Base-by-base conservation (phyloP, 2,113 vertebrate species). In the Orientallactaga bullata region DNA sequence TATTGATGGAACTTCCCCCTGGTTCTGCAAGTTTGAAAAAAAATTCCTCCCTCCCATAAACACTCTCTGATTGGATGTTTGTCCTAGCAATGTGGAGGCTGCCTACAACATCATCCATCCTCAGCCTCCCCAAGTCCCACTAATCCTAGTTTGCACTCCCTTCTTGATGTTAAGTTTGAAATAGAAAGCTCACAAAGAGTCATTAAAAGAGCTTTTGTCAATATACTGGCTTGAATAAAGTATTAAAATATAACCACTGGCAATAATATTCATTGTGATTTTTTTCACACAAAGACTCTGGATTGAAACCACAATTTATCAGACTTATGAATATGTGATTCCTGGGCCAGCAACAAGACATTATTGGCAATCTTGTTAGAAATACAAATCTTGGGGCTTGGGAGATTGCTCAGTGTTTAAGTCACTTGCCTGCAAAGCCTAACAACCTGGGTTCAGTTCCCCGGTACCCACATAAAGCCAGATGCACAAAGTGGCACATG, bases 211-310 rank as follows among this genome's bases (percentile, higher is more conserved):
- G 35, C 42, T 32, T 86, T 35, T 35, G 77, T 7, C 73, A 35
- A 66, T 58, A 86, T 68, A 69, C 47, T 94, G 73, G 35, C 51
- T 68, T 51, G 37, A 94, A 91, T 69, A 39, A 81, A 76, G 18
- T 87, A 87, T 16, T 69, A 39, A 91, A 89, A 71, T 4, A 60
- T 72, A 76, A 94, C 24, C 88, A 94, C 58, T 86, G 76, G 9
- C 5, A 82, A 13, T 26, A 74, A 8, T 47, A 71, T 91, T 39
- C 32, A 65, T 17, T 81, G 35, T 60, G 60, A 94, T 68, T 60
- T 47, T 5, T 42, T 80, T 5, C 24, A 85, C 37, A 39, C 20
- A 80, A 74, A 81, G 16, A 86, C 47, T 90, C 76, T 82, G 39
- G n/a, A 83, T 71, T 66, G 30, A 94, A 77, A 71, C 26, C 24